Evolutionary conservation across 2,888 invertebrate species (phyloP), one percentile per base, ranked within the genome.

Genomic region (Drosophila yooni): DNA sequence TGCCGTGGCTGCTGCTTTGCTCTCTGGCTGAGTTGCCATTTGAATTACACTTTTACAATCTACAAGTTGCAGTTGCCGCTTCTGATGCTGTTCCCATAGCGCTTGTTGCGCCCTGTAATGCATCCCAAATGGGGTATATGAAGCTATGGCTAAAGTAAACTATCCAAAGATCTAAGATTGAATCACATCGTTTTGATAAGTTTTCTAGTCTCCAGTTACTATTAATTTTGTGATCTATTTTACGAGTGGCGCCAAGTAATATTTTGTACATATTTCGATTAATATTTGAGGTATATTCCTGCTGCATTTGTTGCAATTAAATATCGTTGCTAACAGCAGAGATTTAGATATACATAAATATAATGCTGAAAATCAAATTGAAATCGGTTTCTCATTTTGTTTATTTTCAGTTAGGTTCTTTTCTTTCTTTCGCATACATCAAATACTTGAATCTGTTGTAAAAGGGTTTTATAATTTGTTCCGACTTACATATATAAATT

Each of bases 41-140:
- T 88, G 86, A 84, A 85, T 88, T 85, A 83, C 88, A 77, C 79
- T 84, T 79, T 74, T 72, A 70, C 80, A 85, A 82, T 88, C 76
- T 76, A 80, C 82, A 87, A 88, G 87, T 76, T 88, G 88, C 87
- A 50, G 50, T 48, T 67, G 70, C 56, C 43, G 51, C 50, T 70
- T 75, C 38, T 65, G 69, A 34, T 61, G 67, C 63, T 67, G 57
- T 25, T 46, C 46, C 60, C 71, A 57, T 52, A 63, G 52, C 62
- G 34, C 34, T 70, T 70, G 50, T 18, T 60, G 50, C 62, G 56
- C 64, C 70, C 67, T 50, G 38, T 10, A 56, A 10, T 21, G 29
- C 5, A 1, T 0, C 3, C 13, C 8, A 18, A 25, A 13, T 29
- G 15, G n/a, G 52, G 63, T 33, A 64, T 75, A 33, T 43, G 2